Conservation (phyloP, 2,797 vertebrate species). For the Coilia nasus region DNA sequence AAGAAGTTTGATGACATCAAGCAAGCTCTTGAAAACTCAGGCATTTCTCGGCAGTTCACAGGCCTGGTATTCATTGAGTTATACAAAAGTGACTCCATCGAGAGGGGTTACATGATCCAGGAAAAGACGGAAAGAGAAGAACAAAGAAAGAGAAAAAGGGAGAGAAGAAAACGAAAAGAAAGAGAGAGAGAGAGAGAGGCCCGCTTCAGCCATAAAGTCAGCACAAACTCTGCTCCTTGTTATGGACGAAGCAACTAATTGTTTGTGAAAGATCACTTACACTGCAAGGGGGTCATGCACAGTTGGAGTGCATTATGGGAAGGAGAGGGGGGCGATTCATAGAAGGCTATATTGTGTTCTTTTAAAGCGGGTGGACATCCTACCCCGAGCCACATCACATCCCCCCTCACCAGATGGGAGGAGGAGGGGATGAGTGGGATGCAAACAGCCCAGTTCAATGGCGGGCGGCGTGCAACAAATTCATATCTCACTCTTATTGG, state of each 20-base stretch:
- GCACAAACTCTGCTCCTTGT: slow-evolving; percentile 52
- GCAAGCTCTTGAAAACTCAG: not conserved
- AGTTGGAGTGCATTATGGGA: not conserved
- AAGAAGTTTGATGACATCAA: not conserved
- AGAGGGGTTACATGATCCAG: slow-evolving; percentile 45
- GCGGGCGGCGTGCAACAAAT: slow-evolving; percentile 40
- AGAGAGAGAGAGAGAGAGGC: not conserved
- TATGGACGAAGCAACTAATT: slow-evolving; percentile 24
- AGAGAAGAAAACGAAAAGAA: not conserved
- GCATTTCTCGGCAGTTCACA: slow-evolving; percentile 11
- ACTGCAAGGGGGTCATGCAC: not conserved
- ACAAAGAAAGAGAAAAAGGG: not conserved
- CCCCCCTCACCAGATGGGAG: not conserved
- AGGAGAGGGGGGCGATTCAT: not conserved
- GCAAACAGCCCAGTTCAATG: not conserved
- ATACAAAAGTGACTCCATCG: slow-evolving; percentile 32
- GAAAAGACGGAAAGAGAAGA: not conserved
- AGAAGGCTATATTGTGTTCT: not conserved
- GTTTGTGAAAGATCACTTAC: slow-evolving; percentile 51
- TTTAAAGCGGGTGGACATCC: not conserved
- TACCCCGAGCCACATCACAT: not conserved
- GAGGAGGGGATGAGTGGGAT: slow-evolving; percentile 15
- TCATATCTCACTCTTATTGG: slow-evolving; percentile 52
- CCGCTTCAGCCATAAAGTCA: slow-evolving; percentile 29
- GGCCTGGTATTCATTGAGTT: slow-evolving; percentile 15